A percentile compares a stretch with the other conserved stretches of the same genome.
Evolutionary conservation across 92 coral and sea anemone species (phyloP).

Genomic region (Montipora capitata): DNA sequence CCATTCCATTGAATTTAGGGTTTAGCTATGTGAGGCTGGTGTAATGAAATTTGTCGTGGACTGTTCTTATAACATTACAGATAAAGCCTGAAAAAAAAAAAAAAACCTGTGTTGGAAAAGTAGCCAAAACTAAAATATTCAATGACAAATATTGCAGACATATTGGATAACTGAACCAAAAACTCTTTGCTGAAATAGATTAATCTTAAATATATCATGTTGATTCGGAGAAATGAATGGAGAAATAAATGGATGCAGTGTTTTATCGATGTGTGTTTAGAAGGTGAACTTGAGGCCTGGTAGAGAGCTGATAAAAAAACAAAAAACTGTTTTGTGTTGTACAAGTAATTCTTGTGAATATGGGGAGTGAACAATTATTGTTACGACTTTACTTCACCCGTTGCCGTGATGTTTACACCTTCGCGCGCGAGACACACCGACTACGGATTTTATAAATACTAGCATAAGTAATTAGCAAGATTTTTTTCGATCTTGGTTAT

Average conservation of each 20-base stretch:
- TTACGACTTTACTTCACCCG: no score
- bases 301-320: no score
- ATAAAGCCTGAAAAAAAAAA: background rate
- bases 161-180: background rate
- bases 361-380: no score
- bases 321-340: background rate
- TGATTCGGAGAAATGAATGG: background rate
- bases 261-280: no score
- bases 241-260: constrained; percentile 3
- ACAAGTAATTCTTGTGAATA: constrained; percentile 1
- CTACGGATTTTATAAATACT: background rate
- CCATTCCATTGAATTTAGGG: background rate
- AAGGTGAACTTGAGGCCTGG: no score
- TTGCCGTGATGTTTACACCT: background rate
- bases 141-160: background rate
- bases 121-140: background rate
- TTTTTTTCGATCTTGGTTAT: no score
- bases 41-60: background rate
- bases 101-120: no score
- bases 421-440: background rate
- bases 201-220: constrained; percentile 9
- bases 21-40: background rate
- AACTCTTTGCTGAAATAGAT: background rate
- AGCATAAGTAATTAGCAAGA: no score
- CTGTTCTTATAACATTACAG: no score